A percentile compares a stretch with the other conserved stretches of the same genome.
phyloP scores from a whole-genome alignment of 2,797 vertebrate species.

The Erithacus rubecula region DNA sequence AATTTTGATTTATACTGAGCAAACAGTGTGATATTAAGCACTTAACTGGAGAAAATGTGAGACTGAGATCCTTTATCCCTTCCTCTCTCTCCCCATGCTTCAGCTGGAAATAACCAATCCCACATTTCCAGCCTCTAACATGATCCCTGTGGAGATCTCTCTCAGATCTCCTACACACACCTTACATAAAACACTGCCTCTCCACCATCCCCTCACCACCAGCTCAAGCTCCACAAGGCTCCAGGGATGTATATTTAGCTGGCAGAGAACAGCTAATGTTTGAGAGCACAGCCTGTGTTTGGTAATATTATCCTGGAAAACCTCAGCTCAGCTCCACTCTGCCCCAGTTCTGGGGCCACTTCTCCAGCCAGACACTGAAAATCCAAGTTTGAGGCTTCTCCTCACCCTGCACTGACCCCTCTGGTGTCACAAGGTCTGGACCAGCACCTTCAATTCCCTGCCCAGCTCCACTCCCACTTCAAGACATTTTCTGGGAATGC shows the following conservation, averaged over 20 bases:
- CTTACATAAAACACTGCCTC: constrained; percentile 46
- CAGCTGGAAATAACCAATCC: background rate
- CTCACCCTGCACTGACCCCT: background rate
- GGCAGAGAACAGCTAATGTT: background rate
- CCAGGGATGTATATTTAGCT: constrained; percentile 50
- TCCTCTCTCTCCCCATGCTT: background rate
- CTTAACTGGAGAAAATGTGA: background rate
- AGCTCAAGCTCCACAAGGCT: constrained; percentile 13
- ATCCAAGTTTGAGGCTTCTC: background rate
- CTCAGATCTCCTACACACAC: constrained; percentile 43
- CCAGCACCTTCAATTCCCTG: background rate
- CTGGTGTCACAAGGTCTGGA: background rate
- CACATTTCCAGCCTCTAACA: background rate
- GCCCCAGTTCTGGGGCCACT: background rate
- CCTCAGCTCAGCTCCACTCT: background rate
- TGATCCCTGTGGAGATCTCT: constrained; percentile 6
- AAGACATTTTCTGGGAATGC: rapidly evolving
- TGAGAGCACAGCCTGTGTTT: background rate
- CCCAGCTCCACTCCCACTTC: background rate
- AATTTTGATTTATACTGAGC: background rate
- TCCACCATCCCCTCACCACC: constrained; percentile 16
- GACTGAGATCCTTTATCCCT: background rate
- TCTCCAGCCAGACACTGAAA: background rate
- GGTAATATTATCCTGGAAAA: constrained; percentile 16
- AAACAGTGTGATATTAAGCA: background rate